A percentile compares a stretch with the other conserved stretches of the same genome.
Conservation (phyloP, 1,140 invertebrate genomes). For the Penaeus vannamei region DNA sequence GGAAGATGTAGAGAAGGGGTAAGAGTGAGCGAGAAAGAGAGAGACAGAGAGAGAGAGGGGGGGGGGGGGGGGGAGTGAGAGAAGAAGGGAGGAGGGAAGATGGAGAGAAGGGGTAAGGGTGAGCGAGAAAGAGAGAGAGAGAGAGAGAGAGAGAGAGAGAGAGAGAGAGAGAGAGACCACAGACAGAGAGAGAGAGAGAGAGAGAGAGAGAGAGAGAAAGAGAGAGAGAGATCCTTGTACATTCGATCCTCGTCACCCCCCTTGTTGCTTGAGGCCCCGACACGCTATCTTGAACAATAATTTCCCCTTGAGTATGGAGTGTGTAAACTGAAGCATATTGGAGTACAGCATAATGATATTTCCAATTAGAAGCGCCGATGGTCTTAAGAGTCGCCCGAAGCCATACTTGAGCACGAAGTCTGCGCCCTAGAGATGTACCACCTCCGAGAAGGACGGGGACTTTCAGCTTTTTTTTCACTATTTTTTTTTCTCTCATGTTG, state of each 20-base stretch:
- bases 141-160: slow-evolving; percentile 33
- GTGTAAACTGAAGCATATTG: slow-evolving; percentile 53
- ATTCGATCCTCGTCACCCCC: no score
- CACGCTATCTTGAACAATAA: slow-evolving; percentile 41
- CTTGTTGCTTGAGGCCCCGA: neutral
- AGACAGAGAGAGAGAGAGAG: slow-evolving; percentile 13
- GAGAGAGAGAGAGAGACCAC: neutral
- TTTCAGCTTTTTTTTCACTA: neutral
- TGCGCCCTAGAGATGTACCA: neutral
- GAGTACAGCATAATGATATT: slow-evolving; percentile 56
- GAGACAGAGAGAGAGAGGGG: neutral
- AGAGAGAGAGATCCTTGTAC: neutral
- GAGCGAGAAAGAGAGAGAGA: neutral
- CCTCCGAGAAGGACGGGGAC: neutral
- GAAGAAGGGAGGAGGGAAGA: neutral
- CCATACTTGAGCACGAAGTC: slow-evolving; percentile 48
- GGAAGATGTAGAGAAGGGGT: neutral
- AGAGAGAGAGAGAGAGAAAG: slow-evolving; percentile 1
- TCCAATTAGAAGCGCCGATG: slow-evolving; percentile 57
- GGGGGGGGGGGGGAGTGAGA: neutral
- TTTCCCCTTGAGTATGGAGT: slow-evolving; percentile 21
- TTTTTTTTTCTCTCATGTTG: neutral
- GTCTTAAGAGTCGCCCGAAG: slow-evolving; percentile 23
- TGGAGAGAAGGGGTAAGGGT: neutral
- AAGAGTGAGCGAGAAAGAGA: neutral